Conservation (phyloP, 2,113 vertebrate genomes). For the Panurus biarmicus region DNA sequence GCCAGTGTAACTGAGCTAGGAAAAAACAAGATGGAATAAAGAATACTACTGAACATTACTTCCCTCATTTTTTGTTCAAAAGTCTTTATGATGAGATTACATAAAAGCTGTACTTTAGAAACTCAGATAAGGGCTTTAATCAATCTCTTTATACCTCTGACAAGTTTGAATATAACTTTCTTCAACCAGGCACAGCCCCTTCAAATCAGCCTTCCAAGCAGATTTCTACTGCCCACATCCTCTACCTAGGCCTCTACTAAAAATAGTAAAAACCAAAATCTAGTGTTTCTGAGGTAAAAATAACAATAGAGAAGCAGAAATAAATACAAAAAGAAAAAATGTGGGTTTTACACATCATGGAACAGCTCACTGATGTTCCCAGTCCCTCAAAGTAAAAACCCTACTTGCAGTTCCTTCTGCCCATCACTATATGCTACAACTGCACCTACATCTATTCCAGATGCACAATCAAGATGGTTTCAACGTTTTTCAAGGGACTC, state of each 20-base stretch:
- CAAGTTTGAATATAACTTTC: not conserved
- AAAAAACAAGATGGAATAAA: not conserved
- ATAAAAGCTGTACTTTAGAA: slow-evolving; percentile 2
- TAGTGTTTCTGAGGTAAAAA: not conserved
- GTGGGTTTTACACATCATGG: not conserved
- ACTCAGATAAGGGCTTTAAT: not conserved
- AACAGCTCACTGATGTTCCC: not conserved
- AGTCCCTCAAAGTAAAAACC: not conserved
- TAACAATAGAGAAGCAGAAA: not conserved
- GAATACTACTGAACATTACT: not conserved
- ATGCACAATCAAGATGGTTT: not conserved
- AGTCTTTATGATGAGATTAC: not conserved
- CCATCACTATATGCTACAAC: not conserved
- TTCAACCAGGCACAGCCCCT: not conserved
- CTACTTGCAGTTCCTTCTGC: not conserved
- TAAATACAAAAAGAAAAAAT: not conserved
- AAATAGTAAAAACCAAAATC: not conserved
- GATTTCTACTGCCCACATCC: not conserved
- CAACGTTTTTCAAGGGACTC: not conserved
- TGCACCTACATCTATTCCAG: not conserved
- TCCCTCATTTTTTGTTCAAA: not conserved
- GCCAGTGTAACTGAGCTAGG: not conserved
- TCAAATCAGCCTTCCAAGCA: slow-evolving; percentile 7
- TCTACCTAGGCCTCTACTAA: not conserved
- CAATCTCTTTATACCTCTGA: not conserved